phyloP scores from a whole-genome alignment of 2,113 vertebrate species.

The Oxyruncus cristatus region DNA sequence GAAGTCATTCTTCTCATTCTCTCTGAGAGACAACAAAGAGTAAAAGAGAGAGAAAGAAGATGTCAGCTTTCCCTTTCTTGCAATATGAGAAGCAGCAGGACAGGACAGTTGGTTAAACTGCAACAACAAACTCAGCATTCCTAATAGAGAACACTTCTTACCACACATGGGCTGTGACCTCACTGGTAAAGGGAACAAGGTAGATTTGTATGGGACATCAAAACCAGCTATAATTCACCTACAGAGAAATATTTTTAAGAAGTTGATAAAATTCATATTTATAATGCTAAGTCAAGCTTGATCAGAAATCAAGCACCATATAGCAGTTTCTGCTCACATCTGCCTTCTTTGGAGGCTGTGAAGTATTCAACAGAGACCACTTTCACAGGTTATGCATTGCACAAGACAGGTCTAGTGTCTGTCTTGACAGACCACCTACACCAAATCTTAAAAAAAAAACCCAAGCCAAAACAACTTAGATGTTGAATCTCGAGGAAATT shows the following conservation, averaged over 20 bases:
- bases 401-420: background rate
- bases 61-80: background rate
- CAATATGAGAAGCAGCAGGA: background rate
- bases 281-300: background rate
- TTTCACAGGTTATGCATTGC: background rate
- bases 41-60: background rate
- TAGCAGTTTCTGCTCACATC: background rate
- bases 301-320: background rate
- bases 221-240: background rate
- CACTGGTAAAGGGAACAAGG: background rate
- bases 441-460: background rate
- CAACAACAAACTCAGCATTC: background rate
- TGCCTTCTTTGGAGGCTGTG: background rate
- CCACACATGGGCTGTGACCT: background rate
- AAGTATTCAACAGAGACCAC: background rate
- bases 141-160: rapidly evolving
- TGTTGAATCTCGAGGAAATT: background rate
- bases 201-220: background rate
- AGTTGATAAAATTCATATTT: background rate
- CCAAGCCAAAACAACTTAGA: background rate
- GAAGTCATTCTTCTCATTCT: background rate
- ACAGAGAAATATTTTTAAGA: background rate
- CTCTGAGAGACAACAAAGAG: background rate
- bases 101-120: background rate
- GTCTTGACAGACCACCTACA: background rate